Conservation (phyloP, 2,797 vertebrate species). For the Lycodopsis pacificus region DNA sequence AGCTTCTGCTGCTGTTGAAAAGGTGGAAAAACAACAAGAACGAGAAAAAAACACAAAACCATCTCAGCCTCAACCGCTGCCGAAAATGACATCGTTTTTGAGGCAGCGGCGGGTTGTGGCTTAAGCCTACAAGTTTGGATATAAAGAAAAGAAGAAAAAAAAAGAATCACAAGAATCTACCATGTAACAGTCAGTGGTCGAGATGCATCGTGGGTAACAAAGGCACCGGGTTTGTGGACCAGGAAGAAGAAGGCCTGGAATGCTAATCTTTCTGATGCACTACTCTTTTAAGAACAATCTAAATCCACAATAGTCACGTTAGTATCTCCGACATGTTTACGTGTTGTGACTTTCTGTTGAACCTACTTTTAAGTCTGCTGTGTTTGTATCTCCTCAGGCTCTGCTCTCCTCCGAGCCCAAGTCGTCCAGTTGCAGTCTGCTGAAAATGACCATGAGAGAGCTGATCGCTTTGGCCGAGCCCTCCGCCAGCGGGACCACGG, state of each 20-base stretch:
- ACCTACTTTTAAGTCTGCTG: not conserved
- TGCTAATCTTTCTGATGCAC: not conserved
- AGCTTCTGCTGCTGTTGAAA: not conserved
- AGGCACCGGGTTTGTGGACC: not conserved
- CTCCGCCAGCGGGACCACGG: slow-evolving; percentile 64
- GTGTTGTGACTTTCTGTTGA: not conserved
- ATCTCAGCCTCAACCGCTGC: not conserved
- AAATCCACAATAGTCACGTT: not conserved
- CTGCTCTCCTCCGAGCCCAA: slow-evolving; percentile 94
- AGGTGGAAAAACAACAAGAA: not conserved
- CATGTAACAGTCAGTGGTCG: accelerated
- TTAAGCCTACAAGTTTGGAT: not conserved
- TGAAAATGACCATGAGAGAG: slow-evolving; percentile 94
- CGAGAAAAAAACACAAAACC: not conserved
- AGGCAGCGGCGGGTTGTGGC: not conserved
- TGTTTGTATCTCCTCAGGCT: slow-evolving; percentile 79
- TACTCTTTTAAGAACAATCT: too few species aligned
- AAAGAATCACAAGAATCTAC: not conserved
- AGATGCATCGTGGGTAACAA: not conserved
- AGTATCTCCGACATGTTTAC: not conserved
- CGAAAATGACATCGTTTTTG: not conserved
- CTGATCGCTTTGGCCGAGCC: slow-evolving; percentile 88
- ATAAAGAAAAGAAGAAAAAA: not conserved
- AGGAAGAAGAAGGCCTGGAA: not conserved
- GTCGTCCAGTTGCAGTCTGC: slow-evolving; percentile 89